These are phyloP conservation scores for Pseudorectes ferrugineus DNA, from an alignment of 2,113 vertebrate genomes.

Conservation along the genomic window DNA sequence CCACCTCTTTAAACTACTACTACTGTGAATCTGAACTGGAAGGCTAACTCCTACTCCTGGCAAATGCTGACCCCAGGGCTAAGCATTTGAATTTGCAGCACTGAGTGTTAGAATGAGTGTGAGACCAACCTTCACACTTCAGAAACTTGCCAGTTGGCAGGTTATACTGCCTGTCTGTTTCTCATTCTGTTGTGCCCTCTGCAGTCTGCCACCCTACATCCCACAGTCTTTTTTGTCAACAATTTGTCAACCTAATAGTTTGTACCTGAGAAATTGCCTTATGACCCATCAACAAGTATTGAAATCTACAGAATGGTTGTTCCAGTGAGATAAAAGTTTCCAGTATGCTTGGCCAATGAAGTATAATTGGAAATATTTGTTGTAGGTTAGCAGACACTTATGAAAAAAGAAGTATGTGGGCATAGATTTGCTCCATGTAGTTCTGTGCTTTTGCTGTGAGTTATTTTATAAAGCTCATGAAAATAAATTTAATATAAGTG, in stretches of 20 bases:
- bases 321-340: neutral
- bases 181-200: conserved; percentile 66
- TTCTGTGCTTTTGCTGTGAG: neutral
- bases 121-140: conserved; percentile 68
- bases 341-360: neutral
- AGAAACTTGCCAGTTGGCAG: conserved; percentile 65
- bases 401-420: neutral
- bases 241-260: conserved; percentile 46
- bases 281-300: neutral
- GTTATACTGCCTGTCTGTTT: conserved; percentile 58
- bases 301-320: neutral
- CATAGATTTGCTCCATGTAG: neutral
- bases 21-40: neutral
- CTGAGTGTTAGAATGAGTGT: conserved; percentile 52
- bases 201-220: conserved; percentile 61
- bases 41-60: conserved; percentile 26
- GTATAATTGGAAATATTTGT: neutral
- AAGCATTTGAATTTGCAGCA: conserved; percentile 23
- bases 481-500: neutral
- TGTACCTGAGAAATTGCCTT: conserved; percentile 37
- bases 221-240: conserved; percentile 28
- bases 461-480: neutral
- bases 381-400: neutral
- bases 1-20: neutral
- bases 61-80: conserved; percentile 22